Base-by-base conservation (phyloP, 2,888 invertebrate genomes). In the Drosophila villosipedis region DNA sequence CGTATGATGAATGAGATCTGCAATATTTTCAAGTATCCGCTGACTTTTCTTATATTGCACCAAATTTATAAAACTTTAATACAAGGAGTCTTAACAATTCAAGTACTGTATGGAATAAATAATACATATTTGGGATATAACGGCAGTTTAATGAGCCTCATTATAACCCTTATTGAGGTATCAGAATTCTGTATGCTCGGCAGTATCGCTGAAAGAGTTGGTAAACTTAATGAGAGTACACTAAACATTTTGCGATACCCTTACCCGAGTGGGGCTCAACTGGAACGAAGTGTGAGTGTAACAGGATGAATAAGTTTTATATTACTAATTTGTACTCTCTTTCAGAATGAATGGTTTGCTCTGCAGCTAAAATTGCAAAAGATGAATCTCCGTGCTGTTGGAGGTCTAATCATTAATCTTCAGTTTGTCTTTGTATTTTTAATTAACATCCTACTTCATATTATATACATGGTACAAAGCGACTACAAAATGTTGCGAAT, bases 381-480 rank as follows among this genome's bases (percentile, higher is more conserved):
- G 25, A 75, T 58, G 0, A 22, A 59, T 10, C 3, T 78, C 12
- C 14, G 49, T 0, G 12, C 61, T 4, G 72, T 64, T 30, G 82
- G 69, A 0, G 41, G 47, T 9, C 39, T 55, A 16, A 59, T 25
- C 12, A 35, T 84, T 12, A 60, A 82, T 53, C 53, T 35, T 1
- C 37, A 59, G 0, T 6, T 72, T 9, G 49, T 41, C 0, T 79
- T 84, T 64, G 4, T 22, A 14, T 31, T 63, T 16, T 0, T 61
- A 10, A 22, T 53, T 1, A 30, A 49, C 12, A 67, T 68, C 2
- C 3, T 76, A 0, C 25, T 82, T 0, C 60, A 84, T n/a, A 49
- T 68, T n/a, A 58, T 82, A 1, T 82, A 79, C 10, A 58, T 76
- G 60, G 47, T 76, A 3, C 84, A 78, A 43, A 64, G 30, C 9